Conservation (phyloP, 2,797 vertebrate genomes). For the Pantherophis vulpinus region DNA sequence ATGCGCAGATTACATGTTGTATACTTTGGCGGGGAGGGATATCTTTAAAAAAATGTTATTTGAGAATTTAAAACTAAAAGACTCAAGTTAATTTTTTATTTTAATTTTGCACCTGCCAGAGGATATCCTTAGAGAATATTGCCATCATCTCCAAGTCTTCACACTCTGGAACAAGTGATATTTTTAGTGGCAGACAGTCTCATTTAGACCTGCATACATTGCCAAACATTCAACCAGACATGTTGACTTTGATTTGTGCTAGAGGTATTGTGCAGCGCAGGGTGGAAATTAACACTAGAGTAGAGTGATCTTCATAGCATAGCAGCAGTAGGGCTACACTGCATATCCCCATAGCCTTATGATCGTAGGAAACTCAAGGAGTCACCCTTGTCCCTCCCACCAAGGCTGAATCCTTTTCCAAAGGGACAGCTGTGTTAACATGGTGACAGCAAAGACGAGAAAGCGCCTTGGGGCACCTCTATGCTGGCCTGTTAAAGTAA, state of each 20-base stretch:
- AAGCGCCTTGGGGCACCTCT: constrained; percentile 35
- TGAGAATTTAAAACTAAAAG: constrained; percentile 44
- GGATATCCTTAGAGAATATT: constrained; percentile 52
- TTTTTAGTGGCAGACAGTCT: constrained; percentile 36
- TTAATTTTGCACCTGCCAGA: constrained; percentile 55
- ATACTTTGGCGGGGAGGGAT: constrained; percentile 7
- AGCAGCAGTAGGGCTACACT: background rate
- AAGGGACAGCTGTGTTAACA: constrained; percentile 49
- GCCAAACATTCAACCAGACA: constrained; percentile 44
- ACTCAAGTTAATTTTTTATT: constrained; percentile 45
- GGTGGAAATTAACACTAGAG: constrained; percentile 38
- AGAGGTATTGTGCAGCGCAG: constrained; percentile 35
- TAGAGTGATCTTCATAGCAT: background rate
- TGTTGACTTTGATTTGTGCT: constrained; percentile 52
- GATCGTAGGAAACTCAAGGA: background rate
- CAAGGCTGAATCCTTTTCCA: constrained; percentile 36
- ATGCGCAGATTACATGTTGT: background rate
- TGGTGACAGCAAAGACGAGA: background rate
- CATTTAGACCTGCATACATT: constrained; percentile 33
- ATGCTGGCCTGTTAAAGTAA: constrained; percentile 25
- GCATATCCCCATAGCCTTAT: background rate
- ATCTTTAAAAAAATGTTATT: constrained; percentile 33
- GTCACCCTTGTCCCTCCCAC: background rate
- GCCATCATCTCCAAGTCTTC: constrained; percentile 45
- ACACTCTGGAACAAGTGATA: constrained; percentile 32